A percentile compares a stretch with the other conserved stretches of the same genome.
Evolutionary conservation across 2,113 vertebrate species (phyloP).

Genomic region (Passer domesticus): DNA sequence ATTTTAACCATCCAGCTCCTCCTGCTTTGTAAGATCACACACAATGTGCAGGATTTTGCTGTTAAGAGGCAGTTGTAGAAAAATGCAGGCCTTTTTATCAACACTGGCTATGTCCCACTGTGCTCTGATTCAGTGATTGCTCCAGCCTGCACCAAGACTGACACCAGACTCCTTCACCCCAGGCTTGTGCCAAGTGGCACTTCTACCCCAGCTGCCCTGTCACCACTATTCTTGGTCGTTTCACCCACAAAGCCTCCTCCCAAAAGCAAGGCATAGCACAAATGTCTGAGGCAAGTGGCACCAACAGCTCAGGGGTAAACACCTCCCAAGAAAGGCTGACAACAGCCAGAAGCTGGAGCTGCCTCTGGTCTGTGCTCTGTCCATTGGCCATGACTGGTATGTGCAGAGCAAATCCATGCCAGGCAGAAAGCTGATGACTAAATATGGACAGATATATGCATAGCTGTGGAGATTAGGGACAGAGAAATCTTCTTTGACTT

Average conservation of each 20-base stretch:
- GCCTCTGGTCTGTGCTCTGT: not conserved
- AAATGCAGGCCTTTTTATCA: not conserved
- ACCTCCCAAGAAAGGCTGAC: fast-evolving
- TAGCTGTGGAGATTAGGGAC: not conserved
- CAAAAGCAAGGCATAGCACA: not conserved
- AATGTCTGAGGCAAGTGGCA: not conserved
- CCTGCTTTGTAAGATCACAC: not conserved
- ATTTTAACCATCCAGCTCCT: not conserved
- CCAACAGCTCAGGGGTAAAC: fast-evolving
- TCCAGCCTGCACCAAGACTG: not conserved
- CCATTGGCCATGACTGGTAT: not conserved
- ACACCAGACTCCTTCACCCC: not conserved
- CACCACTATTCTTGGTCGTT: not conserved
- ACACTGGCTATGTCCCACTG: fast-evolving
- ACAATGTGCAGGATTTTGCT: not conserved
- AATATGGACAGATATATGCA: not conserved
- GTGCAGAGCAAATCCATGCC: not conserved
- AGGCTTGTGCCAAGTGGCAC: not conserved
- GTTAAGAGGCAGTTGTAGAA: not conserved
- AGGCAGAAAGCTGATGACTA: not conserved
- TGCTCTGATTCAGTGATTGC: not conserved
- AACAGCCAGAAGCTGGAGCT: no score
- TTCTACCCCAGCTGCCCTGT: not conserved
- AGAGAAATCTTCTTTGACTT: not conserved
- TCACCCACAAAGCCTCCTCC: not conserved